A percentile compares a stretch with the other conserved stretches of the same genome.
Evolutionary conservation across 1,140 invertebrate genomes (phyloP).

Genomic region (Drosophila baimaii): DNA sequence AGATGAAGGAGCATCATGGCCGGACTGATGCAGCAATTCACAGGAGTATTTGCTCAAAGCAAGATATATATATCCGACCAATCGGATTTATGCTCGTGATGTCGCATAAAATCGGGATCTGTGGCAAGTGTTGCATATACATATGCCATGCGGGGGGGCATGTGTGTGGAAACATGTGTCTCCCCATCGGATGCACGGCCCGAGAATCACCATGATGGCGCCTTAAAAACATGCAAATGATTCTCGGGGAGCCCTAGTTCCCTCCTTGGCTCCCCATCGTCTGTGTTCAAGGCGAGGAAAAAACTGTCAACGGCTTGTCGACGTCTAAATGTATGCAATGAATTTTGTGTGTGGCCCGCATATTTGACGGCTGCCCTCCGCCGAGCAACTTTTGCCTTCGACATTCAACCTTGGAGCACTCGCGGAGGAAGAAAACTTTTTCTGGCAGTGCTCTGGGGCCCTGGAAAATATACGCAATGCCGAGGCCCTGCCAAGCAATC

Average conservation of each 20-base stretch:
- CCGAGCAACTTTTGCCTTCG: conserved; percentile 53
- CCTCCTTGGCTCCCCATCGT: not conserved
- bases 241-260: conserved; percentile 4
- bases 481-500: conserved; percentile 35
- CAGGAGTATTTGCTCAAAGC: not conserved
- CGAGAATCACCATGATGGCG: conserved; percentile 55
- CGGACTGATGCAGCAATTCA: not conserved
- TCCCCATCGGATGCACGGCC: conserved; percentile 45
- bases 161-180: conserved; percentile 56
- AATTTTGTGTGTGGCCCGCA: conserved; percentile 62
- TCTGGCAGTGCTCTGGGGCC: conserved; percentile 10
- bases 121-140: conserved; percentile 9
- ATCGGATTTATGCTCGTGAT: conserved; percentile 14
- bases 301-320: conserved; percentile 76
- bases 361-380: conserved; percentile 62
- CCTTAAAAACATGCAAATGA: conserved; percentile 73
- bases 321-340: conserved; percentile 65
- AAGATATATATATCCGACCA: conserved; percentile 2
- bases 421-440: conserved; percentile 51
- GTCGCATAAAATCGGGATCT: conserved; percentile 18
- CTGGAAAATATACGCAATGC: conserved; percentile 31
- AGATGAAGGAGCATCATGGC: conserved; percentile 42
- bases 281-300: conserved; percentile 33
- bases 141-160: too few species aligned
- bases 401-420: conserved; percentile 35